These are phyloP conservation scores for Labeo rohita DNA, from an alignment of 2,113 vertebrate species.

Conservation along the genomic window DNA sequence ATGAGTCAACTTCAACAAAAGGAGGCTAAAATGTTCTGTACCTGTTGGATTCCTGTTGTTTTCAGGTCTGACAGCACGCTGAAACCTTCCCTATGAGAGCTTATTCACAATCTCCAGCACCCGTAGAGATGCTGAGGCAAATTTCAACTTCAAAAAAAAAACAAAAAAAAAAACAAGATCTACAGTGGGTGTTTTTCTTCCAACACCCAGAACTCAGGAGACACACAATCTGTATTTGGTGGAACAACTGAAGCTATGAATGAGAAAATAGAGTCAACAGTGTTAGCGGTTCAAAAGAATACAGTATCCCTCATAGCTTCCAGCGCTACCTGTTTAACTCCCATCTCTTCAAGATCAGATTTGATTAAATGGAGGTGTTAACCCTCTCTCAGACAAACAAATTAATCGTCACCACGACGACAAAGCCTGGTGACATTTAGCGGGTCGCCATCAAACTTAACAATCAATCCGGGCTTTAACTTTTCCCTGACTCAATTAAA, in stretches of 20 bases:
- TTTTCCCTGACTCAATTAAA: slow-evolving; percentile 68
- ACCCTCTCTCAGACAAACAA: slow-evolving; percentile 58
- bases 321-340: slow-evolving; percentile 44
- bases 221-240: background rate
- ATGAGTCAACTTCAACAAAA: slow-evolving; percentile 47
- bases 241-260: slow-evolving; percentile 3
- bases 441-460: slow-evolving; percentile 52
- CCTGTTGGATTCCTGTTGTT: slow-evolving; percentile 37
- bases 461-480: slow-evolving; percentile 67
- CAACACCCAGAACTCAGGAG: background rate
- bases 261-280: slow-evolving; percentile 13
- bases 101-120: slow-evolving; percentile 7
- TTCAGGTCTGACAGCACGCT: slow-evolving; percentile 27
- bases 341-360: slow-evolving; percentile 59
- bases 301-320: slow-evolving; percentile 12
- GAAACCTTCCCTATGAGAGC: background rate
- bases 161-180: background rate
- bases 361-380: slow-evolving; percentile 48
- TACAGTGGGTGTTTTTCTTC: background rate
- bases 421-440: slow-evolving; percentile 65
- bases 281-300: background rate
- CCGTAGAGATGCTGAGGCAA: background rate
- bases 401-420: slow-evolving; percentile 58
- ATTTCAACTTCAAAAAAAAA: background rate
- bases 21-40: slow-evolving; percentile 27